Conservation (phyloP, 2,113 vertebrate species). For the Galbula dea region DNA sequence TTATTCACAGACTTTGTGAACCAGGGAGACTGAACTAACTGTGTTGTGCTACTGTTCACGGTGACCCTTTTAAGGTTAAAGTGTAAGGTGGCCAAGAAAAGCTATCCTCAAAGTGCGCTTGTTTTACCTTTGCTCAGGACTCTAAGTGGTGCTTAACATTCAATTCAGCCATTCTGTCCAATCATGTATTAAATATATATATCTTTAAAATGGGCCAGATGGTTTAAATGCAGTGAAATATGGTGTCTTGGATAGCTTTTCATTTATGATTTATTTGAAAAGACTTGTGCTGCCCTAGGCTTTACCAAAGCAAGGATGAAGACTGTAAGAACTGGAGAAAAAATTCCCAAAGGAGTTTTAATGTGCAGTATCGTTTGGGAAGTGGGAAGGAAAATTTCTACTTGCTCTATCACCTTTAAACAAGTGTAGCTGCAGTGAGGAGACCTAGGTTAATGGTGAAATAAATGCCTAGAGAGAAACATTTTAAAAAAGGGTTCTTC, state of each 20-base stretch:
- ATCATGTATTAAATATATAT: not conserved
- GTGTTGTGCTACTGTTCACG: fast-evolving
- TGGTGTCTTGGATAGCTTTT: not conserved
- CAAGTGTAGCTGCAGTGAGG: not conserved
- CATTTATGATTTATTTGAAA: not conserved
- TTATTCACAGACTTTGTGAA: not conserved
- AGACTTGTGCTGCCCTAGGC: not conserved
- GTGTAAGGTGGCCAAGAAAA: not conserved
- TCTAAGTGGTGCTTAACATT: not conserved
- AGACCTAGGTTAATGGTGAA: not conserved
- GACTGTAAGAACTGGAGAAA: not conserved
- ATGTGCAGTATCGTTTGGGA: not conserved
- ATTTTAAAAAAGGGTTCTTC: not conserved
- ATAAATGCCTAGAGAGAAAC: not conserved
- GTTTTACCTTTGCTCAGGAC: not conserved
- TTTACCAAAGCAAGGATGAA: not conserved
- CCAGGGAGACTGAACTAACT: not conserved
- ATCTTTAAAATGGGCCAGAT: not conserved
- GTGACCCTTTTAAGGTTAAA: not conserved
- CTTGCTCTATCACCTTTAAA: not conserved
- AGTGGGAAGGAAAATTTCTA: not conserved
- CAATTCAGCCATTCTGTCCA: not conserved
- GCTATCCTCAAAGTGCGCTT: not conserved
- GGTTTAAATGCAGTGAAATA: not conserved
- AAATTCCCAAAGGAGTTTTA: not conserved